Evolutionary conservation across 2,113 vertebrate genomes (phyloP).

Genomic region (Pseudonaja textilis): DNA sequence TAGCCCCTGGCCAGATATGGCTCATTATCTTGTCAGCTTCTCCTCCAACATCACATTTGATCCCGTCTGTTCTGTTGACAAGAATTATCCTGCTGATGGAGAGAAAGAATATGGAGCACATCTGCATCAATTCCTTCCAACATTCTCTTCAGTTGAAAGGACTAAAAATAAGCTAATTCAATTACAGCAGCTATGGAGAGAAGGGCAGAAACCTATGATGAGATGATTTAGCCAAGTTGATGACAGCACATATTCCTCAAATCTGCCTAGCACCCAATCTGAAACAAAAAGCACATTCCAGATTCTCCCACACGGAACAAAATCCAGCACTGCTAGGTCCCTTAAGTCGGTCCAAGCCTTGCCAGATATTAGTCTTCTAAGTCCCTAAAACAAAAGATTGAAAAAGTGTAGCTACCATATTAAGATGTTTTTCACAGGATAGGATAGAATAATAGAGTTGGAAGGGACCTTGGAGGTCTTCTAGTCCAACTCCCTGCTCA

Average conservation of each 20-base stretch:
- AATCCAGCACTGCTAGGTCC: neutral
- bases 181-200: neutral
- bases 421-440: neutral
- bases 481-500: no score
- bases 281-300: neutral
- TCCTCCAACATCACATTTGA: neutral
- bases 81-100: neutral
- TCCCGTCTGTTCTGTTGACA: neutral
- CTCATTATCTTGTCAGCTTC: neutral
- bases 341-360: neutral
- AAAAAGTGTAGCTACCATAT: neutral
- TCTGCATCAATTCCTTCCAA: neutral
- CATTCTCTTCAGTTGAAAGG: neutral
- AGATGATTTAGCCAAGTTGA: neutral
- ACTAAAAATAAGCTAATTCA: neutral
- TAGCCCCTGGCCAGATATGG: neutral
- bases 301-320: neutral
- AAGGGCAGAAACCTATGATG: neutral
- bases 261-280: neutral
- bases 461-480: no score
- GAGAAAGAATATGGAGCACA: neutral
- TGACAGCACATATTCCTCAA: neutral
- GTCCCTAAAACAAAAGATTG: neutral
- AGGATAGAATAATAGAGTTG: neutral
- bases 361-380: neutral